Evolutionary conservation across 53 echinoderm and acorn worm species (phyloP), one percentile per base, ranked within the genome.

Genomic region (Patiria pectinifera): DNA sequence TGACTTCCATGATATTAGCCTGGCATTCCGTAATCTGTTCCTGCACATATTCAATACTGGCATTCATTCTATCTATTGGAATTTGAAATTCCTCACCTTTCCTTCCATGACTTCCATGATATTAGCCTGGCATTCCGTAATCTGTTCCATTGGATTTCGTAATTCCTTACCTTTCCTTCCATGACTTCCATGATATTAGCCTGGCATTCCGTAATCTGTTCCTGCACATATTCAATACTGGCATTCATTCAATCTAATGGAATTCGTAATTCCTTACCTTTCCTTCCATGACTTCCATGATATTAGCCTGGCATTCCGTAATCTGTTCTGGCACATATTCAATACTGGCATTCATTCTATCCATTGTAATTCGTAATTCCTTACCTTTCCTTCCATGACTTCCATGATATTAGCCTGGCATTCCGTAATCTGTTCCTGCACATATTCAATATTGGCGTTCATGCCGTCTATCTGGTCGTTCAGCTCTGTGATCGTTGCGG

Each of bases 81-180:
- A 26, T 92, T 89, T 25, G 53, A 1, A 53, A 53, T 43, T 6
- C 47, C 94, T 89, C 47, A 98, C 98, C 98, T 96, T 98, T 74
- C 95, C 96, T 84, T 98, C 98, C 96, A 96, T 98, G 19, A 96
- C 95, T 76, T 98, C 96, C 95, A 98, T 96, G 61, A 98, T 95
- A 82, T 95, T 94, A 16, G 85, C 90, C 93, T 98, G 98, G 80
- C 98, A 98, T 87, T 97, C 98, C 21, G 92, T 94, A 59, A 98
- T 97, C 91, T 96, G 95, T 80, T 95, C 94, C 35, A 35, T 96
- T 96, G 10, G 96, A 94, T 21, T 92, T 91, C 47, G 94, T 53
- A 16, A 24, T 59, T 5, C 53, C 94, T 89, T 59, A 98, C 98
- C 98, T 96, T 98, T 74, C 95, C 96, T 84, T 98, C 98, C 96